Evolutionary conservation across 2,888 invertebrate species (phyloP), one percentile per base, ranked within the genome.

Genomic region (Nomada fabriciana): DNA sequence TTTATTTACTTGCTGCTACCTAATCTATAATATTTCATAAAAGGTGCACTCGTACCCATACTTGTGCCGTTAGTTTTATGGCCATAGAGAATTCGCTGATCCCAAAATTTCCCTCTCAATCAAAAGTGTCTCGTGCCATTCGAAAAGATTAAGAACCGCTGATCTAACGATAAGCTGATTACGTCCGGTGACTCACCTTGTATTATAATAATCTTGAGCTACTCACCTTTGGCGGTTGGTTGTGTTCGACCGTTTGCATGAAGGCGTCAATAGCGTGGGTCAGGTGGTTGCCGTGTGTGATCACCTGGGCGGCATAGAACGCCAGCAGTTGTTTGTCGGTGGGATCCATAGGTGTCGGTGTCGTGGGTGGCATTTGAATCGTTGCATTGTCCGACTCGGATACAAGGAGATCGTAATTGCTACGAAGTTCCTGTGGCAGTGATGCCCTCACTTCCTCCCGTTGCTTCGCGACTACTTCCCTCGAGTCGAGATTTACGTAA

Each of bases 241-340:
- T 98, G 94, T 97, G 97, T 91, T 98, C 98, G 57, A 99, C 97
- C 7, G 98, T 97, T 89, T 97, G 96, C 64, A 99, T 95, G 94
- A 99, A 99, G 0, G 98, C 98, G 91, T 98, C 98, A 76, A 99
- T 98, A 20, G 98, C 98, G 87, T 97, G 97, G 83, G 97, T 96
- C 64, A 99, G 95, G 93, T 97, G 97, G 29, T 96, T 96, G 90
- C 97, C 97, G 93, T 98, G 98, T 18, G 97, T 97, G 53, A 97
- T 96, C 42, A 97, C 96, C 94, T 98, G 98, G 67, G 97, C 96
- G 29, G 97, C 97, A 94, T 98, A 99, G 94, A 98, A 98, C 61
- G 96, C 96, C 43, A 98, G 94, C 59, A 99, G 95, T 93, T 98
- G 97, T 87, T 96, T 96, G 93, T 98, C 98, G 93, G 97, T 97